Evolutionary conservation across 2,797 vertebrate species (phyloP).

Genomic region (Sternarchorhynchus goeldii): DNA sequence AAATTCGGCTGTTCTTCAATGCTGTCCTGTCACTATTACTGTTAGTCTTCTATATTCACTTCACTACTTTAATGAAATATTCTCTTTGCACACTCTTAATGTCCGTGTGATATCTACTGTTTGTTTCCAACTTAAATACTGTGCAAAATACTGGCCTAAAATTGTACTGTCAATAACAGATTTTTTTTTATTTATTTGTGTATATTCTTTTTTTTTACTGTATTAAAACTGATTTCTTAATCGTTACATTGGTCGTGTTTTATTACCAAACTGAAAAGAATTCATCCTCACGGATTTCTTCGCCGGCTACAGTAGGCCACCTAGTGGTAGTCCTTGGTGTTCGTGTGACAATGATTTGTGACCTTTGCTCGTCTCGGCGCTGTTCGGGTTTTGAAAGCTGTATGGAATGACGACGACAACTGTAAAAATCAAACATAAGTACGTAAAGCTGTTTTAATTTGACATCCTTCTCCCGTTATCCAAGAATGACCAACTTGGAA

Average conservation of each 20-base stretch:
- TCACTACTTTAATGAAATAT: conserved; percentile 61
- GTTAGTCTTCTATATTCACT: conserved; percentile 40
- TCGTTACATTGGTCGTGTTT: neutral
- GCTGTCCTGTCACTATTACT: conserved; percentile 26
- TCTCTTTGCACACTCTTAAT: conserved; percentile 77
- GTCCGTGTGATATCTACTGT: conserved; percentile 62
- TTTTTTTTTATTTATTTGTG: conserved; percentile 73
- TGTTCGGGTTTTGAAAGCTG: too few relatives aligned
- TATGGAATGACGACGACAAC: too few relatives aligned
- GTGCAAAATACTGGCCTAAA: conserved; percentile 59
- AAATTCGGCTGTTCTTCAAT: neutral
- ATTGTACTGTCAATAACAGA: conserved; percentile 63
- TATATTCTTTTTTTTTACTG: conserved; percentile 61
- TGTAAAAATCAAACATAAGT: too few relatives aligned
- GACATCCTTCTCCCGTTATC: too few relatives aligned
- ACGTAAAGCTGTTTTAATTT: too few relatives aligned
- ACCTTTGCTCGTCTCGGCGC: too few relatives aligned
- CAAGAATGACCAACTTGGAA: too few relatives aligned
- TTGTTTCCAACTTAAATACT: conserved; percentile 55
- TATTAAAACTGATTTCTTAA: conserved; percentile 74
- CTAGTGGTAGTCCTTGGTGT: too few relatives aligned
- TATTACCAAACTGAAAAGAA: neutral
- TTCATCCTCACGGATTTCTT: too few relatives aligned
- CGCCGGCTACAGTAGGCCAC: too few relatives aligned
- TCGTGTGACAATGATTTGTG: too few relatives aligned